A percentile compares a stretch with the other conserved stretches of the same genome.
phyloP scores from a whole-genome alignment of 1,140 invertebrate genomes.

The Zaprionus davidi region DNA sequence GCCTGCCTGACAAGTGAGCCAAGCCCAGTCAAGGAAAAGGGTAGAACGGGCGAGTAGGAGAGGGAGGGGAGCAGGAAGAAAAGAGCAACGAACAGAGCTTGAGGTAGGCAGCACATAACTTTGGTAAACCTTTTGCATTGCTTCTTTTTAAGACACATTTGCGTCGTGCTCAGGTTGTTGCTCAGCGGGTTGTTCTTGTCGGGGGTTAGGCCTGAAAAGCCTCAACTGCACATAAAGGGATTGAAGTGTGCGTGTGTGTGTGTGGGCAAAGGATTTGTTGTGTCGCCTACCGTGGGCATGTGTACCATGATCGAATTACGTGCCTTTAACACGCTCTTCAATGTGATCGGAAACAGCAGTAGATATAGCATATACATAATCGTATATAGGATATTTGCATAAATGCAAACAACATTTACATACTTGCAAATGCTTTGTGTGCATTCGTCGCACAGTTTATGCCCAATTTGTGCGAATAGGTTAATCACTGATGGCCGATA shows the following conservation, averaged over 20 bases:
- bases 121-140: slow-evolving; percentile 76
- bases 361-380: slow-evolving; percentile 12
- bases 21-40: not conserved
- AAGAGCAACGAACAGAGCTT: not conserved
- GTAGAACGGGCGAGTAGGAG: not conserved
- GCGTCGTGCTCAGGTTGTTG: slow-evolving; percentile 30
- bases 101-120: slow-evolving; percentile 63
- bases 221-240: slow-evolving; percentile 60
- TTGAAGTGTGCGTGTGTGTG: slow-evolving; percentile 20
- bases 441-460: slow-evolving; percentile 30
- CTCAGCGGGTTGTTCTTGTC: slow-evolving; percentile 18
- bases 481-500: slow-evolving; percentile 17
- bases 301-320: slow-evolving; percentile 69
- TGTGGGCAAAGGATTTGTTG: slow-evolving; percentile 34
- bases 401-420: slow-evolving; percentile 30
- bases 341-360: slow-evolving; percentile 63
- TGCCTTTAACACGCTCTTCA: slow-evolving; percentile 51
- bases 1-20: slow-evolving; percentile 65
- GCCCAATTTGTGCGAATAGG: slow-evolving; percentile 14
- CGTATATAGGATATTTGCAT: slow-evolving; percentile 28
- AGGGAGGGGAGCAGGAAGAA: not conserved
- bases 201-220: slow-evolving; percentile 64
- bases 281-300: slow-evolving; percentile 19
- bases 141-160: slow-evolving; percentile 57
- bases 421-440: slow-evolving; percentile 29